phyloP scores from a whole-genome alignment of 2,797 vertebrate species.

The Macrochelys suwanniensis region DNA sequence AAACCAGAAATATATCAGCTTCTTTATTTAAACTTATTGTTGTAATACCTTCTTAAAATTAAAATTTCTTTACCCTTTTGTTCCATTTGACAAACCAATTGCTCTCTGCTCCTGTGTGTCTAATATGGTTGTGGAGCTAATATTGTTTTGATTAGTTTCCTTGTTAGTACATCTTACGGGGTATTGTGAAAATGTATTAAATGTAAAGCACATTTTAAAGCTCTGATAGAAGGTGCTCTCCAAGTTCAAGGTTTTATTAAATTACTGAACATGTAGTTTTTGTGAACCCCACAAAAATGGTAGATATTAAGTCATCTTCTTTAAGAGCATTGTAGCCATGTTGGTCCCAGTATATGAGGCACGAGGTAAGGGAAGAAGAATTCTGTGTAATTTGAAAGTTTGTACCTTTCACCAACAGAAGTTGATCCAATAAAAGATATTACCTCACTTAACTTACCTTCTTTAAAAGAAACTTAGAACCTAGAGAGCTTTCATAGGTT shows the following conservation, averaged over 20 bases:
- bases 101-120: not conserved
- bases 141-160: not conserved
- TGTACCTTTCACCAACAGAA: not conserved
- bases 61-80: not conserved
- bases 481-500: not conserved
- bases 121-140: not conserved
- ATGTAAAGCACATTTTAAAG: not conserved
- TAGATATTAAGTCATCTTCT: not conserved
- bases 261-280: not conserved
- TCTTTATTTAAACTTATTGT: not conserved
- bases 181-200: not conserved
- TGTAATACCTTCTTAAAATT: not conserved
- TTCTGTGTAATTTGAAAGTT: not conserved
- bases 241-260: not conserved
- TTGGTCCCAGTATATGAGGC: not conserved
- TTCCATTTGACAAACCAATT: not conserved
- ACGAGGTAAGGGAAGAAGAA: not conserved
- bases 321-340: not conserved
- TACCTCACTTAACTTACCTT: not conserved
- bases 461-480: not conserved
- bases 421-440: not conserved
- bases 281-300: not conserved
- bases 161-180: not conserved
- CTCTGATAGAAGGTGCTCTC: not conserved
- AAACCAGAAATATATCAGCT: rapidly evolving